Evolutionary conservation across 1,140 invertebrate genomes (phyloP).

Genomic region (Mycetomoellerius zeteki): DNA sequence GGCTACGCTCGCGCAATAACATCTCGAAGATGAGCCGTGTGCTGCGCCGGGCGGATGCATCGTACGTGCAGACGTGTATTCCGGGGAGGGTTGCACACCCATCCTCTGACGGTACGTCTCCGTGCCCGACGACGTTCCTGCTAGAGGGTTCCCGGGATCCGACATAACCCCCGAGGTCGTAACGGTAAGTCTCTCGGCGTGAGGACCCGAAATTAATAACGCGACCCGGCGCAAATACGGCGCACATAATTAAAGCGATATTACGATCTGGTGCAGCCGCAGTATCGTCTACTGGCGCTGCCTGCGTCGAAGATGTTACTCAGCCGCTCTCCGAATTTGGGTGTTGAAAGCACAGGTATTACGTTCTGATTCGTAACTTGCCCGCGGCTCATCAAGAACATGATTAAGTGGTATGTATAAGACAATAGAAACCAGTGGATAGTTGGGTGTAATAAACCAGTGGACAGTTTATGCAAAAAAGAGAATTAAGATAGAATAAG

Average conservation of each 20-base stretch:
- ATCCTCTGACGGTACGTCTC: constrained; percentile 51
- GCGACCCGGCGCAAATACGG: constrained; percentile 80
- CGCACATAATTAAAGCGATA: constrained; percentile 82
- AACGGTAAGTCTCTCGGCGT: constrained; percentile 78
- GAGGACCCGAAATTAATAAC: constrained; percentile 83
- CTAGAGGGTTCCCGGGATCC: constrained; percentile 62
- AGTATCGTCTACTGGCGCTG: constrained; percentile 65
- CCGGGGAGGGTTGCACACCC: constrained; percentile 15
- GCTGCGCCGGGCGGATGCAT: constrained; percentile 73
- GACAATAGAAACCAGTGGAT: background rate
- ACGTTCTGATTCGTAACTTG: constrained; percentile 50
- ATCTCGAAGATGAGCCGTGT: constrained; percentile 83
- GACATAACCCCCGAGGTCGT: constrained; percentile 74
- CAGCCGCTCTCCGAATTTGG: constrained; percentile 56
- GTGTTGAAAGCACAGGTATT: constrained; percentile 46
- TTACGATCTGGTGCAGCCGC: constrained; percentile 77
- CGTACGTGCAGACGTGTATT: constrained; percentile 57
- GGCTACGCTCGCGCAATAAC: constrained; percentile 79
- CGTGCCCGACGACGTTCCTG: constrained; percentile 42
- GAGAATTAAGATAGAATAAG: background rate
- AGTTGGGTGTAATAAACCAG: background rate
- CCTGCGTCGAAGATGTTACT: constrained; percentile 65
- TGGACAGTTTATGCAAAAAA: background rate
- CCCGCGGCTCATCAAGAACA: constrained; percentile 26
- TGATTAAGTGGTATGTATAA: constrained; percentile 20